A percentile compares a stretch with the other conserved stretches of the same genome.
phyloP scores from a whole-genome alignment of 2,888 invertebrate species.

The Tribolium freemani region DNA sequence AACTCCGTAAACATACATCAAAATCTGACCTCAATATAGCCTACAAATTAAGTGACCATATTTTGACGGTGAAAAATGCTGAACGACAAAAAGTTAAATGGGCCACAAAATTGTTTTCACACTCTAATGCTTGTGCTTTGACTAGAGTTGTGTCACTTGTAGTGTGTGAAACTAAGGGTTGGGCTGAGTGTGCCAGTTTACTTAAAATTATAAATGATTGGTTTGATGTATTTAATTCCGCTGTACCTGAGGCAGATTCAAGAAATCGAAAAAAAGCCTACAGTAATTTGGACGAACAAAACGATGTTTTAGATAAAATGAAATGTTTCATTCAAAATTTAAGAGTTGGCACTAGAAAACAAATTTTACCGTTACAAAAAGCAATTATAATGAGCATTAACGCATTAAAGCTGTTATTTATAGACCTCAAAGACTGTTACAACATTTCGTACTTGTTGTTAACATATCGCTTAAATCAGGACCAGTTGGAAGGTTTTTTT shows the following conservation, averaged over 20 bases:
- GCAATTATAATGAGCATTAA: too few species aligned
- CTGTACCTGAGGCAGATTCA: conserved; percentile 43
- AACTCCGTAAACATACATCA: not conserved
- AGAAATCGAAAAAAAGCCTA: conserved; percentile 46
- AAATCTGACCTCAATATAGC: conserved; percentile 27
- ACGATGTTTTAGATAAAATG: conserved; percentile 34
- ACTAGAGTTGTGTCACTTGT: conserved; percentile 15
- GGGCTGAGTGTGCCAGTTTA: conserved; percentile 28
- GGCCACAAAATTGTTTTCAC: conserved; percentile 39
- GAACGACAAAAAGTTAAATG: conserved; percentile 34
- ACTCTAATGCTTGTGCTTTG: conserved; percentile 21
- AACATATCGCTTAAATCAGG: conserved; percentile 44
- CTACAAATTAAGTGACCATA: conserved; percentile 23
- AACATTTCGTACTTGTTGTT: too few species aligned
- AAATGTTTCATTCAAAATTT: conserved; percentile 1
- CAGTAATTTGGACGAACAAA: conserved; percentile 18
- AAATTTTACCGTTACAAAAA: conserved; percentile 28
- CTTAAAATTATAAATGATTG: conserved; percentile 44
- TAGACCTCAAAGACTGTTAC: too few species aligned
- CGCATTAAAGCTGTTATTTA: too few species aligned
- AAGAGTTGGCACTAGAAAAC: conserved; percentile 50
- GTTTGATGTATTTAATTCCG: conserved; percentile 52
- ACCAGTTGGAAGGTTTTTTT: conserved; percentile 51
- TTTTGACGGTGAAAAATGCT: conserved; percentile 1
- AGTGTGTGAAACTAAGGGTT: not conserved